These are phyloP conservation scores for Trisateles emortualis DNA, from an alignment of 2,888 invertebrate species.

Conservation along the genomic window DNA sequence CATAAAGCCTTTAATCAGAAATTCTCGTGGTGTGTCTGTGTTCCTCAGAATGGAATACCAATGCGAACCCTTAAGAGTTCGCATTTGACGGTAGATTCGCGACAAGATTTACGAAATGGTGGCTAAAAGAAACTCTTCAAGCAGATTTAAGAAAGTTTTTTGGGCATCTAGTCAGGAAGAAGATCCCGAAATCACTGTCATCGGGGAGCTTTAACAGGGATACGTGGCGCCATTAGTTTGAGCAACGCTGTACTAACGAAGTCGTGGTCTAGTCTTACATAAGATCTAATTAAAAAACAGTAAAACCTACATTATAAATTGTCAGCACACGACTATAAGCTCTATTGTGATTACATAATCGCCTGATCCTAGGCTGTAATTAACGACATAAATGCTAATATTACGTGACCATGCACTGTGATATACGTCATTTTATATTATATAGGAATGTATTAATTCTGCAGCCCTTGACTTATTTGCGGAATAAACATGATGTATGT, in stretches of 20 bases:
- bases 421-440: conserved; percentile 13
- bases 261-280: not conserved
- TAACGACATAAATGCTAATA: conserved; percentile 46
- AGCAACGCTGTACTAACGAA: not conserved
- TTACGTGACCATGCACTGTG: conserved; percentile 42
- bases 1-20: no score
- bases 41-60: no score
- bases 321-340: conserved; percentile 12
- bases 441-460: conserved; percentile 11
- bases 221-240: not conserved
- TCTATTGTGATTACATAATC: conserved; percentile 20
- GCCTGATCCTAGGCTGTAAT: conserved; percentile 18
- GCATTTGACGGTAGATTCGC: no score
- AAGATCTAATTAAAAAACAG: not conserved
- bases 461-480: conserved; percentile 40
- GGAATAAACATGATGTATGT: conserved; percentile 15
- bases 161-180: no score
- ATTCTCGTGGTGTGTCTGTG: no score
- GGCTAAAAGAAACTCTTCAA: no score
- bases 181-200: no score
- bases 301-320: conserved; percentile 1
- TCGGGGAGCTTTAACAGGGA: no score
- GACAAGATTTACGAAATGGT: no score
- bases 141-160: no score
- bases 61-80: no score